phyloP scores from a whole-genome alignment of 2,797 vertebrate species.

The Rachycentron canadum region DNA sequence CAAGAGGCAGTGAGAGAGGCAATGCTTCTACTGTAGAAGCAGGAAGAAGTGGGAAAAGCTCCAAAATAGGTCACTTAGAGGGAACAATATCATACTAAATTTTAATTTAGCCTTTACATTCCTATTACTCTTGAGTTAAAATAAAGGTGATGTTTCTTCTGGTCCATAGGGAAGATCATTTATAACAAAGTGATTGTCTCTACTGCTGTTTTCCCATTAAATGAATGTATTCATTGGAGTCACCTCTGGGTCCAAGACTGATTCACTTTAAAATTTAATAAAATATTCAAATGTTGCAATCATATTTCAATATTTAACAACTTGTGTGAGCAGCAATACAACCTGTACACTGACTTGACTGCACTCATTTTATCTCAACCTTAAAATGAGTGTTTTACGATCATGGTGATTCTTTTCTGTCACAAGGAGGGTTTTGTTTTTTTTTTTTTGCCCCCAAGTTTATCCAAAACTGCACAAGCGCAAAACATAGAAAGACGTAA shows the following conservation, averaged over 20 bases:
- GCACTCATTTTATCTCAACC: background rate
- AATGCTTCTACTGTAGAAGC: conserved; percentile 9
- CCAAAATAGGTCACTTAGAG: conserved; percentile 31
- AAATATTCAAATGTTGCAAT: background rate
- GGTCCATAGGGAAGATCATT: conserved; percentile 1
- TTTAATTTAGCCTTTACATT: conserved; percentile 33
- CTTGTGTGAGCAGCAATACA: background rate
- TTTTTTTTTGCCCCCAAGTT: too few relatives aligned
- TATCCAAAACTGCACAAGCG: background rate
- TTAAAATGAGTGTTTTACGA: background rate
- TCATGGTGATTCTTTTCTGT: background rate
- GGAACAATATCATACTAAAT: conserved; percentile 13
- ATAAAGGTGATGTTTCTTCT: conserved; percentile 1
- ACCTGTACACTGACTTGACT: background rate
- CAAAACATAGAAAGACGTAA: background rate
- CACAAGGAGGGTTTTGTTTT: too few relatives aligned
- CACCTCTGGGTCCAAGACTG: background rate
- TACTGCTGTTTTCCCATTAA: background rate
- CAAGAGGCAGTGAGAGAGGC: background rate
- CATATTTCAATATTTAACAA: background rate
- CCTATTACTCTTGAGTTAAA: conserved; percentile 5
- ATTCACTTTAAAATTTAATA: background rate
- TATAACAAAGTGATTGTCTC: conserved; percentile 6
- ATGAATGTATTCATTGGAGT: background rate
- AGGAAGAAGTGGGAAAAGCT: background rate